Percentiles rank a stretch among this genome's conserved stretches.
phyloP scores from a whole-genome alignment of 2,888 invertebrate species.

The Watsonalla binaria region DNA sequence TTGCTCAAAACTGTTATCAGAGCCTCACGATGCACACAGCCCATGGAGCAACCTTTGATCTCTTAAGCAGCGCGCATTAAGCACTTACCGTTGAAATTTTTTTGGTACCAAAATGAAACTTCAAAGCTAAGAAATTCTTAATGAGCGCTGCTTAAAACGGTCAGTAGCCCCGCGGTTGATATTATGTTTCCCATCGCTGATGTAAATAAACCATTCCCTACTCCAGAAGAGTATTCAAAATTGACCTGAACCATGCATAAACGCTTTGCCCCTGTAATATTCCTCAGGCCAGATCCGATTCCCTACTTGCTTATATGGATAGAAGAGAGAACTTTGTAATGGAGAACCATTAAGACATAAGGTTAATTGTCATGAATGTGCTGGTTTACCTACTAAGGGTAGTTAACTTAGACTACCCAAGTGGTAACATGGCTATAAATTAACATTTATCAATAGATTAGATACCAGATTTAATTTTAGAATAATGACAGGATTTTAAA shows the following conservation, averaged over 20 bases:
- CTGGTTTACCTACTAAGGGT: too few species aligned
- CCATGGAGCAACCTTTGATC: too few species aligned
- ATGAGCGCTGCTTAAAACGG: too few species aligned
- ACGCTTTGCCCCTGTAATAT: not conserved
- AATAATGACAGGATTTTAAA: constrained; percentile 31
- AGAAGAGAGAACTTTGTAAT: not conserved
- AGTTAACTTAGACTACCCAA: not conserved
- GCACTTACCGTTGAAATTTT: too few species aligned
- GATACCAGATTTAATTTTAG: constrained; percentile 33
- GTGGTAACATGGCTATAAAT: constrained; percentile 4
- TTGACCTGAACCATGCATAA: not conserved
- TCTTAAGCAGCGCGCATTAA: too few species aligned
- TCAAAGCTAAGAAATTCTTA: too few species aligned
- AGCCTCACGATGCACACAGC: not conserved
- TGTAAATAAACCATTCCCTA: not conserved
- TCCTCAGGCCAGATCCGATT: not conserved
- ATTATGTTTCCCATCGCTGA: not conserved
- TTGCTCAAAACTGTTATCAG: not conserved
- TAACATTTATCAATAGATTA: constrained; percentile 27
- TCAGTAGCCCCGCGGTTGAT: not conserved
- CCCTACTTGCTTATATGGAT: not conserved
- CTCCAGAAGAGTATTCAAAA: not conserved
- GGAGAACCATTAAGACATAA: too few species aligned
- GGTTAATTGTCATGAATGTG: too few species aligned
- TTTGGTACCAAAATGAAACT: too few species aligned